Conservation (phyloP, 2,113 vertebrate genomes). For the Psilopogon haemacephalus region DNA sequence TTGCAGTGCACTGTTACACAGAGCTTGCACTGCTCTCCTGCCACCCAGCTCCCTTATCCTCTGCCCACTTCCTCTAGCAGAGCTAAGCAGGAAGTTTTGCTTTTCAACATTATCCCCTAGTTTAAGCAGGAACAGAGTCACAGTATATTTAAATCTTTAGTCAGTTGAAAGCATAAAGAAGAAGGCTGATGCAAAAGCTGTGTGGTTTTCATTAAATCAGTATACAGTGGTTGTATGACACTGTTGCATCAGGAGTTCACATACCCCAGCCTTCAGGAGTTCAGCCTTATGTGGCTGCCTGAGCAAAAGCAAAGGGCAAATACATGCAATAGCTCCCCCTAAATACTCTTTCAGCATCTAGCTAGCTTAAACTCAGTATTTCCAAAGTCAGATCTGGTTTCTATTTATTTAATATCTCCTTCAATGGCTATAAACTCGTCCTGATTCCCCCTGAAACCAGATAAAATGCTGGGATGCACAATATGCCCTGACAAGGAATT, state of each 20-base stretch:
- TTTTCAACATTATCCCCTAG: conserved; percentile 5
- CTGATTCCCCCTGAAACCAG: not conserved
- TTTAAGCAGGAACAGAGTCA: not conserved
- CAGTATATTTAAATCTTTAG: not conserved
- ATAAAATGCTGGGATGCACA: not conserved
- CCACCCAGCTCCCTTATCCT: not conserved
- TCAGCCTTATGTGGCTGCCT: not conserved
- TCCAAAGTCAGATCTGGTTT: conserved; percentile 28
- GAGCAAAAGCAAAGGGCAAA: not conserved
- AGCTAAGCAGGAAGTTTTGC: conserved; percentile 36
- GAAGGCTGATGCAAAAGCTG: not conserved
- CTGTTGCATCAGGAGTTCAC: not conserved
- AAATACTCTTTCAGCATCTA: conserved; percentile 24
- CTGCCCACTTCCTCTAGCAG: conserved; percentile 10
- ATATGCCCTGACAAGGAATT: not conserved
- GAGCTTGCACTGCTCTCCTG: not conserved
- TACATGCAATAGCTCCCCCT: conserved; percentile 29
- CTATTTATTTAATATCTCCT: conserved; percentile 41
- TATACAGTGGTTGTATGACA: not conserved
- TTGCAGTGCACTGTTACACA: fast-evolving
- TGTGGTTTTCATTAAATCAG: not conserved
- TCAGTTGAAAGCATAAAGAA: not conserved
- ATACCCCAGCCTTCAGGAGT: not conserved
- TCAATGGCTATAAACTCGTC: conserved; percentile 16
- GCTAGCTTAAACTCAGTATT: not conserved